Conservation (phyloP, 30 jellyfish, hydroid and myxozoan species). For the Cassiopea xamachana region DNA sequence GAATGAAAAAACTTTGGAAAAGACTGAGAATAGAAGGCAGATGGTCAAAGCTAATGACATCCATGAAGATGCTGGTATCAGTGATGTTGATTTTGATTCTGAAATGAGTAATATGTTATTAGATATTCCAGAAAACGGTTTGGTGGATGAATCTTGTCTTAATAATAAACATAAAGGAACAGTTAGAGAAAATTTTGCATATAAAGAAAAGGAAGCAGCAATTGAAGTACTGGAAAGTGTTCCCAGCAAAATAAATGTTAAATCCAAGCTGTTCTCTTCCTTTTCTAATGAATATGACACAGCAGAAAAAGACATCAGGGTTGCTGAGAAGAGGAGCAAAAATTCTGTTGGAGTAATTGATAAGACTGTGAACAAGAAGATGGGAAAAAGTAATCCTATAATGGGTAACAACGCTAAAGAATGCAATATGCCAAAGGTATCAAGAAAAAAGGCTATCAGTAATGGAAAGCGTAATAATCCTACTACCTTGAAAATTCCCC, state of each 20-base stretch:
- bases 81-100: constrained; percentile 27
- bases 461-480: background rate
- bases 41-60: background rate
- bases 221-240: too few species aligned
- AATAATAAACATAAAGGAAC: background rate
- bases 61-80: background rate
- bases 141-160: background rate
- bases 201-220: background rate
- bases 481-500: background rate
- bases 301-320: too few species aligned
- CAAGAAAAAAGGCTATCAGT: background rate
- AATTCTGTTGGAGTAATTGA: too few species aligned
- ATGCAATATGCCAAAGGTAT: background rate
- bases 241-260: too few species aligned
- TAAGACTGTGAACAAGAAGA: too few species aligned
- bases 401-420: background rate
- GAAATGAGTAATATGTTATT: background rate
- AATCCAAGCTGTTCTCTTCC: too few species aligned
- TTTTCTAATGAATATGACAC: too few species aligned
- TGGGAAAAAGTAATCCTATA: too few species aligned
- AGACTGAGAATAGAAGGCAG: background rate
- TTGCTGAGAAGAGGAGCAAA: too few species aligned
- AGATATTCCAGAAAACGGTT: background rate
- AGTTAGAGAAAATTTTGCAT: background rate
- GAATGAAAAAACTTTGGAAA: background rate